Base-by-base conservation (phyloP, 2,113 vertebrate species). In the Raja brachyura region DNA sequence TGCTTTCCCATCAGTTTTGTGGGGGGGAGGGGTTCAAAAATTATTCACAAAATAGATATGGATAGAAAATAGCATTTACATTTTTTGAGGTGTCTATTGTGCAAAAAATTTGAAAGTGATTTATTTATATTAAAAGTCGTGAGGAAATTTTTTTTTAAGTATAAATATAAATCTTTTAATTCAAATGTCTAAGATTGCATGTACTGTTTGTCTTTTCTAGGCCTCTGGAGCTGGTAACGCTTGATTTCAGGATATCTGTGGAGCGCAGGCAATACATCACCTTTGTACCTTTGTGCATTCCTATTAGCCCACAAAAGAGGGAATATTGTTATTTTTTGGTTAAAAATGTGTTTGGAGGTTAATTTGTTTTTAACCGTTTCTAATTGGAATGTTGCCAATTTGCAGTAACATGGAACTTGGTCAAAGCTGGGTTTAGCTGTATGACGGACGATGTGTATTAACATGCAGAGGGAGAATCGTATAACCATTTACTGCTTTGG, bases 201-300 rank as follows among this genome's bases (percentile, higher is more conserved):
- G 90, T 48, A 48, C 66, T 92, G 20, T 92, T 92, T 92, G 20
- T 92, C 39, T 88, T 59, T 70, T 73, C 90, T 92, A 92, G 90
- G 68, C 90, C 90, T 74, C 90, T 92, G 68, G 68, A 92, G 20
- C 68, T 25, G 39, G 39, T 54, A 73, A 25, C 39, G 66, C 68
- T 73, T 92, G 90, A 92, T 74, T 73, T 73, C 68, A 73, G 31
- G 66, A 70, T 68, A 48, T 73, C 63, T 73, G 48, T 28, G 68
- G 66, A 92, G 59, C 66, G 73, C 39, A 73, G 90, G 68, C 39
- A 92, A 48, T 54, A 48, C 68, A 28, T 73, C 66, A 92, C n/a
- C 33, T 31, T 73, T 48, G 33, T 25, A 22, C 28, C 54, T 92
- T 92, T 92, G 66, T 73, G 66, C 22, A 54, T 92, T 59, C 88